A percentile compares a stretch with the other conserved stretches of the same genome.
These are phyloP conservation scores for Pachyuromys duprasi DNA, from an alignment of 2,797 vertebrate species.

Conservation along the genomic window DNA sequence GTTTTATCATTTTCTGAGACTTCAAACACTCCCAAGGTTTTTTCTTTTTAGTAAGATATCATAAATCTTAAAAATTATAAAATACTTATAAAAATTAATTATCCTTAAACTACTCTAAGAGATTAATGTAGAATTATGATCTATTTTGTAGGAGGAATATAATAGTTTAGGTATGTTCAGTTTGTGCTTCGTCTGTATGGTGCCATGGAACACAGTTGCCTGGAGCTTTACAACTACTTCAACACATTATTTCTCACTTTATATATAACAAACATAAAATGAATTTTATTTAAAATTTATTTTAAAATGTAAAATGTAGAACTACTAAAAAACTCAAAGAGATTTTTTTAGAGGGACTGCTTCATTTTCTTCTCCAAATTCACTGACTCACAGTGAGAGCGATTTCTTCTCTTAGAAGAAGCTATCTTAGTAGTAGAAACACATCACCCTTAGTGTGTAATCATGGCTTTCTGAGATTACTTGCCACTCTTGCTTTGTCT, in stretches of 20 bases:
- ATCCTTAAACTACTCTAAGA: neutral
- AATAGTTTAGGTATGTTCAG: neutral
- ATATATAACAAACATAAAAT: neutral
- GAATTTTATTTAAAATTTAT: neutral
- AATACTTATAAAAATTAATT: conserved; percentile 57
- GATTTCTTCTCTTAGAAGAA: neutral
- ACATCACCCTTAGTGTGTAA: conserved; percentile 45
- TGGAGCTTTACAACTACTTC: neutral
- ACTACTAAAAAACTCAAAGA: neutral
- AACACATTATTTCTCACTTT: neutral
- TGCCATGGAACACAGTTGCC: neutral
- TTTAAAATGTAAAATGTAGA: conserved; percentile 25
- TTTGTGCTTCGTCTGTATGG: neutral
- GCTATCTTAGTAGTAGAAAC: conserved; percentile 39
- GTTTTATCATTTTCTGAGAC: neutral
- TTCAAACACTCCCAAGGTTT: neutral
- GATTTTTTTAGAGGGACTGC: neutral
- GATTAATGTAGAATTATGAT: conserved; percentile 6
- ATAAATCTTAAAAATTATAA: neutral
- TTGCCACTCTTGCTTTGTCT: conserved; percentile 46
- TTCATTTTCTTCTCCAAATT: neutral
- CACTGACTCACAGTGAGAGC: neutral
- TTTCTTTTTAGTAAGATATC: conserved; percentile 11
- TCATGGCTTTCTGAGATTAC: conserved; percentile 49
- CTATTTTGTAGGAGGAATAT: conserved; percentile 3